phyloP scores from a whole-genome alignment of 2,113 vertebrate species.

The Euleptes europaea region DNA sequence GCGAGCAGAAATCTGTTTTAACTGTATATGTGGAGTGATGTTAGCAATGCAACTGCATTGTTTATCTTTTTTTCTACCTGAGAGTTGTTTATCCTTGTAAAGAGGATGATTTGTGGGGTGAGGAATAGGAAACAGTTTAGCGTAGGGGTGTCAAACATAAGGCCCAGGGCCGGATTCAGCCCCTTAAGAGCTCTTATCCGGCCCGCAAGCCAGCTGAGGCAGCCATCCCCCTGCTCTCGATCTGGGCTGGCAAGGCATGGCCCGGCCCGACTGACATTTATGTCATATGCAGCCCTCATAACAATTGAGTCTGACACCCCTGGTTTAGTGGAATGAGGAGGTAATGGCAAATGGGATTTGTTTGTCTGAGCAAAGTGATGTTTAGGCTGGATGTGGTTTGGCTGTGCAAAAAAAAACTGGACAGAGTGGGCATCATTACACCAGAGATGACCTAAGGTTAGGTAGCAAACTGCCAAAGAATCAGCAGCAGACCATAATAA shows the following conservation, averaged over 20 bases:
- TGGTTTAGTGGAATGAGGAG: no score
- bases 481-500: background rate
- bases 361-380: background rate
- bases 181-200: no score
- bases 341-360: background rate
- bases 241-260: no score
- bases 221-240: no score
- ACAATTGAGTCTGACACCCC: no score
- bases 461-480: background rate
- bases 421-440: background rate
- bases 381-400: background rate
- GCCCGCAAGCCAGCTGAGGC: no score
- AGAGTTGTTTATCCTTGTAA: background rate
- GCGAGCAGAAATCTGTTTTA: background rate
- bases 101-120: background rate
- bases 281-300: no score
- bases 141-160: no score
- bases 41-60: background rate
- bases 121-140: background rate
- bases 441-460: background rate
- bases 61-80: background rate
- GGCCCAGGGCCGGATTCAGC: no score
- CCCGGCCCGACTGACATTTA: no score
- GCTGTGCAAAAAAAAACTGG: background rate
- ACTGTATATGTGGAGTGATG: background rate